Conservation (phyloP, 1,140 invertebrate species). For the Dreissena polymorpha region DNA sequence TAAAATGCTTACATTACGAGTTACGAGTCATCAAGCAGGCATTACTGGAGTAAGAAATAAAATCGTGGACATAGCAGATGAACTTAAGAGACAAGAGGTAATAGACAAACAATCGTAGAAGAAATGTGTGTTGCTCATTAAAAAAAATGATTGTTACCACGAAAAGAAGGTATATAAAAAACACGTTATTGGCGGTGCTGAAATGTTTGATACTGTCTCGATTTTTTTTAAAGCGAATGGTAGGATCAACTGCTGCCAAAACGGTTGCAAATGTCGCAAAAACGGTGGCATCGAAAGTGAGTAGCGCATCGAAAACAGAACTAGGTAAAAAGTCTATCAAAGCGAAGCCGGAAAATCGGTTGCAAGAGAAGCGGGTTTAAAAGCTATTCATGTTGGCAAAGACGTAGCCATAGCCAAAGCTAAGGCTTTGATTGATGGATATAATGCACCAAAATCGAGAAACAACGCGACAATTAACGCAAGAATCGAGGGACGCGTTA, state of each 20-base stretch:
- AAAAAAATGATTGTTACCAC: background rate
- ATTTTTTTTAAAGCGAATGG: background rate
- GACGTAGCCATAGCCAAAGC: background rate
- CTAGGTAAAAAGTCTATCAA: background rate
- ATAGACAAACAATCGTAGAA: background rate
- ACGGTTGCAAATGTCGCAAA: background rate
- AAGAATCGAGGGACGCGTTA: background rate
- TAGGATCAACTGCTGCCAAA: background rate
- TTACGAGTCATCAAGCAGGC: background rate
- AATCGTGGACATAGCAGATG: background rate
- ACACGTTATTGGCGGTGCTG: constrained; percentile 10
- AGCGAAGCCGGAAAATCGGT: background rate
- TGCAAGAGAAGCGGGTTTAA: background rate
- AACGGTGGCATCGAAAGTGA: background rate
- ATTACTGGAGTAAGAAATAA: background rate
- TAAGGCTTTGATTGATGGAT: too few species aligned
- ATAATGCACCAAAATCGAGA: background rate
- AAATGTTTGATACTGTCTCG: background rate
- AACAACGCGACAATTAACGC: background rate
- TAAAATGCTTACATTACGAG: background rate
- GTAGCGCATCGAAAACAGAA: too few species aligned
- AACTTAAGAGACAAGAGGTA: background rate
- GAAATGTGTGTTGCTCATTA: background rate
- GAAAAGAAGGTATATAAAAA: background rate
- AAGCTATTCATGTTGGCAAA: background rate